phyloP scores from a whole-genome alignment of 2,888 invertebrate genomes.

The Meteorus colon region DNA sequence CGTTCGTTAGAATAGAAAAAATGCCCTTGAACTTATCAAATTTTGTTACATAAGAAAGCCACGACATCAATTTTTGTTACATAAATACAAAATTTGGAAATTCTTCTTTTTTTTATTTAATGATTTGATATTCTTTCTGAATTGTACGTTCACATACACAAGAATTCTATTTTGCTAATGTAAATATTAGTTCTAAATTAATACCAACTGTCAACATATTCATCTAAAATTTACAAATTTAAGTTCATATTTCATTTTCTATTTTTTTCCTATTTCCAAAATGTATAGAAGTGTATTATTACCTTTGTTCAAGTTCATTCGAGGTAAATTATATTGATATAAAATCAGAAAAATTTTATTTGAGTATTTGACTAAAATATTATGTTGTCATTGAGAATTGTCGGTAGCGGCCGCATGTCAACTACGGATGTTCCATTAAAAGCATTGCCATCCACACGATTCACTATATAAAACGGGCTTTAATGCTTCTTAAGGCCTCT shows the following conservation, averaged over 20 bases:
- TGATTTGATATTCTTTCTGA: too few relatives aligned
- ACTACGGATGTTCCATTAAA: constrained; percentile 46
- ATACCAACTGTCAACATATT: neutral
- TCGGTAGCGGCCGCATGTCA: constrained; percentile 32
- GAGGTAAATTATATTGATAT: neutral
- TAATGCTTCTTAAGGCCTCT: constrained; percentile 45
- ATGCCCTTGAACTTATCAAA: neutral
- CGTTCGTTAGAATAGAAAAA: neutral
- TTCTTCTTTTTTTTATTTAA: neutral
- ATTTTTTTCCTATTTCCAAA: too few relatives aligned
- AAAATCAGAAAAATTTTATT: neutral
- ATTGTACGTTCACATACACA: neutral
- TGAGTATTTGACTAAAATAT: neutral
- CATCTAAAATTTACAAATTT: neutral
- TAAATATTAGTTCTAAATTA: neutral
- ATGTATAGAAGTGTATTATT: too few relatives aligned
- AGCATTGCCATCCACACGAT: constrained; percentile 39
- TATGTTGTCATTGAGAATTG: constrained; percentile 23
- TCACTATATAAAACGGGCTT: constrained; percentile 24
- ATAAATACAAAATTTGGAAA: neutral
- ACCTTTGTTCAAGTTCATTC: neutral
- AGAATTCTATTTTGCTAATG: neutral
- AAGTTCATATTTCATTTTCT: neutral
- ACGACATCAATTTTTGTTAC: neutral
- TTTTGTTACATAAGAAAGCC: neutral